Evolutionary conservation across 2,797 vertebrate species (phyloP), one percentile per base, ranked within the genome.

Genomic region (Propithecus deckenii): DNA sequence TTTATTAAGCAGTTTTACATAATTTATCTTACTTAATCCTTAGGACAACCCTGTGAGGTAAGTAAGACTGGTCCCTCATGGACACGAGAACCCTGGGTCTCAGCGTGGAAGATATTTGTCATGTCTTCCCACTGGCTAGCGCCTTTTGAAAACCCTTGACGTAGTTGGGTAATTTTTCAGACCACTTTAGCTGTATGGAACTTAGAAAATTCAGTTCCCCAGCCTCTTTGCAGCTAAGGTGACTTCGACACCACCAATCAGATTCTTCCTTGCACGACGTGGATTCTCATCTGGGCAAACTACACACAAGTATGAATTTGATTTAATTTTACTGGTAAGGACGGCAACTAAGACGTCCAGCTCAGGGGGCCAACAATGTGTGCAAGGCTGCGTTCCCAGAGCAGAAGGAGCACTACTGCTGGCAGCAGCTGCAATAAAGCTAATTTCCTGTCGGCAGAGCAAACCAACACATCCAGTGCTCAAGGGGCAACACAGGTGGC

Each of bases 21-120:
- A 75, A 86, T 89, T 85, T 71, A 35, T 17, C 75, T 61, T 71
- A 84, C 75, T 61, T 71, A 84, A 87, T 86, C 22, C 76, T 80
- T 32, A 17, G 22, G 80, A 91, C 61, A 76, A 63, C 18, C 22
- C 5, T 41, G 7, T 69, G 57, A 78, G 32, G 81, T 25, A 14
- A 32, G 11, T 10, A 81, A 11, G 22, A 76, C 7, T 86, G 78
- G 30, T 57, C 23, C 57, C 50, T n/a, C 52, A 43, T 0, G 57
- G 1, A 72, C 41, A 76, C 12, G 10, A 86, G 28, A 74, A 46
- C 7, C n/a, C 4, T 23, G 17, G 20, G 1, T 43, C 28, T 63
- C n/a, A 5, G 9, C 1, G 9, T 4, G 25, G 48, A 78, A 69
- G 8, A 0, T 3, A n/a, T 1, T 2, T 7, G 35, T 30, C 15